Percentiles rank a stretch among this genome's conserved stretches.
Evolutionary conservation across 1,140 invertebrate species (phyloP).

Genomic region (Scaptodrosophila lebanonensis): DNA sequence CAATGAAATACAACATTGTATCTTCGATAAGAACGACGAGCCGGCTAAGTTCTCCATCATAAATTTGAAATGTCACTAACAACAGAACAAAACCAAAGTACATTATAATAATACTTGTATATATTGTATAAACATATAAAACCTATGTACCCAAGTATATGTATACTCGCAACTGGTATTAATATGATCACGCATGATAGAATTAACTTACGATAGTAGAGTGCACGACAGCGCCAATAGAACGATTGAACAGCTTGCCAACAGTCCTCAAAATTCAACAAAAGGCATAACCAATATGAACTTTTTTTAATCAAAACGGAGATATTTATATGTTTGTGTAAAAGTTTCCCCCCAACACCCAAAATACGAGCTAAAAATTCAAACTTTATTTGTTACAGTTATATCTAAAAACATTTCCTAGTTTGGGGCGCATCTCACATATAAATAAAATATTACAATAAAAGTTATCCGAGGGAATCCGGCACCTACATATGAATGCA

Average conservation of each 20-base stretch:
- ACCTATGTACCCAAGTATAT: slow-evolving; percentile 19
- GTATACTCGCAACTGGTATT: slow-evolving; percentile 48
- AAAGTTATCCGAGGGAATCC: no score
- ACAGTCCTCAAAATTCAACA: slow-evolving; percentile 73
- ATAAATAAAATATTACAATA: slow-evolving; percentile 20
- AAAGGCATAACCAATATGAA: slow-evolving; percentile 40
- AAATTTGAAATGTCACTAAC: no score
- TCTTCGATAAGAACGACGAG: no score
- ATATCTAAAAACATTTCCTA: not conserved
- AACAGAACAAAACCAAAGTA: no score
- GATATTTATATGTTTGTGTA: slow-evolving; percentile 2
- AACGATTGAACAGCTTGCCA: slow-evolving; percentile 75
- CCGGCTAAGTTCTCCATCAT: no score
- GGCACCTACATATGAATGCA: no score
- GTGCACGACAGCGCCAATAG: slow-evolving; percentile 75
- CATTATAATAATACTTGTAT: no score
- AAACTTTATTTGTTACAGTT: not conserved
- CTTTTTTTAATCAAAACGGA: slow-evolving; percentile 11
- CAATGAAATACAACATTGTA: no score
- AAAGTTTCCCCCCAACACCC: not conserved
- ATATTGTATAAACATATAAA: slow-evolving; percentile 1
- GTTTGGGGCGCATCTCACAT: not conserved
- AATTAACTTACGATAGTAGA: slow-evolving; percentile 76
- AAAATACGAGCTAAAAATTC: no score
- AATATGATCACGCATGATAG: no score